Evolutionary conservation across 2,797 vertebrate species (phyloP), one percentile per base, ranked within the genome.

Genomic region (Nannoperca obscura): DNA sequence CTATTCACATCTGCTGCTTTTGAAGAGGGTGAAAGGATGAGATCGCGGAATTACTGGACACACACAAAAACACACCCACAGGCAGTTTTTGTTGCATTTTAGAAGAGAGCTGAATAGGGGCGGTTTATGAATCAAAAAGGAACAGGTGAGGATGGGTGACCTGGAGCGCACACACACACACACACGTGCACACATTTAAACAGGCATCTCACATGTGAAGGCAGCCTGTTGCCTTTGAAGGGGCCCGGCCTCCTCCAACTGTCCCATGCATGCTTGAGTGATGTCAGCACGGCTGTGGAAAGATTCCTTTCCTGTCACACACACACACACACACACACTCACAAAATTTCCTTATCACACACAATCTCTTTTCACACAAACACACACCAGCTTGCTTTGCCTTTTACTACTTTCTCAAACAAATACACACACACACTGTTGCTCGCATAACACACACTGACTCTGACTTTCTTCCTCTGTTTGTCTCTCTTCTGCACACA

Each of bases 301-400:
- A 93, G 94, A 94, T 92, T 94, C 88, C 86, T 93, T 93, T 93
- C 90, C 94, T 91, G 84, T 89, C 88, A 78, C 59, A 82, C 70
- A 66, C 68, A 66, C 68, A 63, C 74, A 65, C 40, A 76, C 52
- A 66, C 69, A 54, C 62, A 38, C 60, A 72, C 52, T 44, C 30
- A 70, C 50, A 73, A 38, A 55, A 20, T 64, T 34, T 66, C 58
- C 60, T 71, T 80, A 85, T 81, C 82, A 78, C 72, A 75, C 61
- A 62, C 32, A 64, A 46, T 72, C 75, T 66, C 46, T 71, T 78
- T 69, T 73, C 66, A 66, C 46, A 58, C 59, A 79, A 49, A 71
- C 59, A 49, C 73, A 70, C 66, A 74, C 54, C n/a, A 40, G 20
- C 69, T 71, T 24, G 15, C 20, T 20, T 67, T 52, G 24, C 65